phyloP scores from a whole-genome alignment of 2,888 invertebrate species.

The Calliopum simillimum region DNA sequence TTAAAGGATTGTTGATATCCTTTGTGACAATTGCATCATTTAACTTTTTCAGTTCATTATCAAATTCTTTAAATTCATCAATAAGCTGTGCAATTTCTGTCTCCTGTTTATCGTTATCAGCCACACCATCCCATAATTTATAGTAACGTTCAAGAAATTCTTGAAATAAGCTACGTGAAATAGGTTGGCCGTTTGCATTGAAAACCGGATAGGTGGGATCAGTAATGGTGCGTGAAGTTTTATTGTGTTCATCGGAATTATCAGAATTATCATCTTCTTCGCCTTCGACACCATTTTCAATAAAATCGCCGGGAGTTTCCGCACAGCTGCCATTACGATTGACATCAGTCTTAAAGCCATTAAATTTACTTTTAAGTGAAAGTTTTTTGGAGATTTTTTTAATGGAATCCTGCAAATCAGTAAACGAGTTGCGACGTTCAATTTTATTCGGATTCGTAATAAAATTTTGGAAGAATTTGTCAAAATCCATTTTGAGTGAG shows the following conservation, averaged over 20 bases:
- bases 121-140: conserved; percentile 65
- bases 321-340: conserved; percentile 54
- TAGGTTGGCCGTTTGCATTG: conserved; percentile 78
- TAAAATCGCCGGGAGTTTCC: conserved; percentile 53
- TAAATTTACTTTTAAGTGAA: conserved; percentile 70
- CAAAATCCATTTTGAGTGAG: conserved; percentile 62
- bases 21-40: conserved; percentile 57
- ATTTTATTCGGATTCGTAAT: conserved; percentile 61
- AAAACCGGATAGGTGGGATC: conserved; percentile 85
- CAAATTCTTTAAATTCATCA: conserved; percentile 59
- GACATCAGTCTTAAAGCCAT: conserved; percentile 66
- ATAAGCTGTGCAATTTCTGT: conserved; percentile 56
- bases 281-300: conserved; percentile 53
- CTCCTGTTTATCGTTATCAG: conserved; percentile 56
- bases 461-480: conserved; percentile 64
- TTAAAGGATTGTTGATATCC: conserved; percentile 39
- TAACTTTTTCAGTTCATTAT: conserved; percentile 66
- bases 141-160: conserved; percentile 77
- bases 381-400: conserved; percentile 72
- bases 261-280: conserved; percentile 45
- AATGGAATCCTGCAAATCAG: conserved; percentile 74
- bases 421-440: conserved; percentile 70
- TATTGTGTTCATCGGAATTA: conserved; percentile 60
- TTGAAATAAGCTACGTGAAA: conserved; percentile 78
- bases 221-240: conserved; percentile 77